Evolutionary conservation across 35 echinoderm and acorn worm species (phyloP).

Genomic region (Apostichopus japonicus): DNA sequence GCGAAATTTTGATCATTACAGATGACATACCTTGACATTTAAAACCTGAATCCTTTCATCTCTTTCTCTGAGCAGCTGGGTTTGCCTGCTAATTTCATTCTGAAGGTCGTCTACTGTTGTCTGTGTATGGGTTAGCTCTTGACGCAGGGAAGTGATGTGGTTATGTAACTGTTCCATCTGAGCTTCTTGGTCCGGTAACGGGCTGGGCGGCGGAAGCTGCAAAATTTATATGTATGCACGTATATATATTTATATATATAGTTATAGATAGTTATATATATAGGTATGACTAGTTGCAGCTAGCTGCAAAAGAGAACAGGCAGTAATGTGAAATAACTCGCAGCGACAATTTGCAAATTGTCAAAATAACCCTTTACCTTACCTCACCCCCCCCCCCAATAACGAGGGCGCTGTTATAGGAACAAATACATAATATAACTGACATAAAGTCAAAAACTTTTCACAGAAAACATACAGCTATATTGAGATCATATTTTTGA

Average conservation of each 20-base stretch:
- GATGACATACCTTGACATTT: constrained; percentile 45
- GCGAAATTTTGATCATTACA: neutral
- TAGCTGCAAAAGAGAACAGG: too few species aligned
- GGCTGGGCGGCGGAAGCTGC: constrained; percentile 38
- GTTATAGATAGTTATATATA: neutral
- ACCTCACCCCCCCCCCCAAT: too few species aligned
- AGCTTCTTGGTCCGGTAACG: neutral
- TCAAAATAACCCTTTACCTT: too few species aligned
- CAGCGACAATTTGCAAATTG: too few species aligned
- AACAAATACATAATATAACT: too few species aligned
- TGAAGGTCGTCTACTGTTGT: constrained; percentile 27
- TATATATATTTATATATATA: too few species aligned
- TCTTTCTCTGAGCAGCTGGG: constrained; percentile 18
- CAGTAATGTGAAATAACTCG: too few species aligned
- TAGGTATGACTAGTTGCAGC: too few species aligned
- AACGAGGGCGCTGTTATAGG: too few species aligned
- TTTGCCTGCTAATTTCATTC: constrained; percentile 11
- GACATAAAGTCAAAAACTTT: too few species aligned
- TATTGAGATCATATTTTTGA: too few species aligned
- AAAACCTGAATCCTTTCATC: constrained; percentile 34
- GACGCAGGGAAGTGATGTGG: constrained; percentile 2
- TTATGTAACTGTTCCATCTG: constrained; percentile 42
- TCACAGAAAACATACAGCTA: too few species aligned
- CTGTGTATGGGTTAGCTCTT: constrained; percentile 37
- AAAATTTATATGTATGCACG: neutral